Base-by-base conservation (phyloP, 1,140 invertebrate species). In the Metaphire vulgaris region DNA sequence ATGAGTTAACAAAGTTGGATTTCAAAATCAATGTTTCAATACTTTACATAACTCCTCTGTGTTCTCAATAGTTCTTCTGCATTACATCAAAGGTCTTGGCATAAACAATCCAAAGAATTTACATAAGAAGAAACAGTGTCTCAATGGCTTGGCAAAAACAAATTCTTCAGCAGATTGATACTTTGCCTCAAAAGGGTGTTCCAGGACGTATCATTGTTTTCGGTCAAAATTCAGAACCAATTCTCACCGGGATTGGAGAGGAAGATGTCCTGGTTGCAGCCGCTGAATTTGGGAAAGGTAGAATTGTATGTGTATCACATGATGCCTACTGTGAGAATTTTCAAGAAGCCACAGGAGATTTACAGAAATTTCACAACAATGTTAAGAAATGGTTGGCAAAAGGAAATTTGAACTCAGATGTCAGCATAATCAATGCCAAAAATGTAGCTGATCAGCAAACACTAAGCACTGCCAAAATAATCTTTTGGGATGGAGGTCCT, bases 251-350 rank as follows among this genome's bases (percentile, higher is more conserved):
- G 0, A n/a, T 32, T 31, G 41, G 33, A 16, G 56, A 32, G 29
- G 68, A 33, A 15, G 74, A 75, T 67, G 74, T 75, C 15, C 30
- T 75, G 30, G 67, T 75, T 68, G 74, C 66, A 16, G 29, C 67
- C 15, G 74, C 67, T n/a, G 68, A 33, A 28, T 28, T 75, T 16
- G 74, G 74, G 26, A 34, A 16, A 26, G 74, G 74, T 14, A 14
- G 74, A 1, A 32, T 75, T 34, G 33, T 75, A 6, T 29, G 30
- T 32, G 28, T 75, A 26, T 33, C 74, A 26, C 74, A 75, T 67
- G 66, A 72, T 28, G 6, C 29, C 28, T 75, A 69, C 30, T 28
- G 16, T 30, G 30, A 30, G 68, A 29, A 69, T 16, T 16, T n/a
- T 69, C 15, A 32, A 69, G 30, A 69, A 30, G 21, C 28, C 21